These are phyloP conservation scores for Anolis apletophallus DNA, from an alignment of 2,797 vertebrate species.

Conservation along the genomic window DNA sequence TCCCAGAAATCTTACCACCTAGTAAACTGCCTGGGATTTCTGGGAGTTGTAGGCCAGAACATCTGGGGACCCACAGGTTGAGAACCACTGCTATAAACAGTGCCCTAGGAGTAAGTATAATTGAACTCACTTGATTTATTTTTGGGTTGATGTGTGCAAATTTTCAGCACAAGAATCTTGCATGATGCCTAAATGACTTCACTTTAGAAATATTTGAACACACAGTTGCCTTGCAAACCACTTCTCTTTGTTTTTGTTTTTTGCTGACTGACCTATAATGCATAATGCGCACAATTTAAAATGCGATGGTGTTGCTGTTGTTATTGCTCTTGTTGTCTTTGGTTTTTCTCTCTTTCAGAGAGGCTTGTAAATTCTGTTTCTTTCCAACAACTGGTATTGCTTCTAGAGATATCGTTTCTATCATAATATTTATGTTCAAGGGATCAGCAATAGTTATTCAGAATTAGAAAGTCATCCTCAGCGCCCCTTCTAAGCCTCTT, in stretches of 20 bases:
- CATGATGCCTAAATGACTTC: background rate
- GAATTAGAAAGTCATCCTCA: conserved; percentile 6
- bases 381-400: background rate
- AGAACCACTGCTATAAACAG: no score
- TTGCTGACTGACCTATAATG: background rate
- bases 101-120: background rate
- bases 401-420: background rate
- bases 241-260: background rate
- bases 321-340: no score
- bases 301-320: background rate
- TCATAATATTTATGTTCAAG: conserved; percentile 13
- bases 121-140: background rate
- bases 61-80: no score
- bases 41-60: no score
- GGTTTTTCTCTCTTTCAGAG: background rate
- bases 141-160: background rate
- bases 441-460: background rate
- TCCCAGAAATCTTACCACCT: no score
- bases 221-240: background rate
- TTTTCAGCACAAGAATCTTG: background rate
- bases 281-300: background rate
- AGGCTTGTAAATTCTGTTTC: background rate
- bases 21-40: no score
- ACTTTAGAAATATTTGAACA: background rate
- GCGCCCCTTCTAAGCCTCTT: background rate